These are phyloP conservation scores for Rotaria macrura DNA, from an alignment of 2,888 invertebrate species.

Conservation along the genomic window DNA sequence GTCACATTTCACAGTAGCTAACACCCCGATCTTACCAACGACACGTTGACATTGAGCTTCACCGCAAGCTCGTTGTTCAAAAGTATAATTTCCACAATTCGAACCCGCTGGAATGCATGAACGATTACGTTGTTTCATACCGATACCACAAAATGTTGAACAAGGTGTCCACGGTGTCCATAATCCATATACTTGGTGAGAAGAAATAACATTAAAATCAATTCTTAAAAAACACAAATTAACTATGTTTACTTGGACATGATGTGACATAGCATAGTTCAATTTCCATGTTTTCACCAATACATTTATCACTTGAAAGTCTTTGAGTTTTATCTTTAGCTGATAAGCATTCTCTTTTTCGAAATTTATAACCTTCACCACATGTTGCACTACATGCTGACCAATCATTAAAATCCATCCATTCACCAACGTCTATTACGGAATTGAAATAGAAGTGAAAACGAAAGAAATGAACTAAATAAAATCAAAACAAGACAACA, in stretches of 20 bases:
- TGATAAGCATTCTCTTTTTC: slow-evolving; percentile 19
- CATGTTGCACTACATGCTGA: slow-evolving; percentile 22
- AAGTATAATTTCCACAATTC: background rate
- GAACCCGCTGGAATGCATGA: background rate
- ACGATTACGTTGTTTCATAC: background rate
- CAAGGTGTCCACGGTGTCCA: background rate
- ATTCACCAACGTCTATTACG: background rate
- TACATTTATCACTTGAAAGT: background rate
- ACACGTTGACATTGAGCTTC: background rate
- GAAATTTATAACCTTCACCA: slow-evolving; percentile 17
- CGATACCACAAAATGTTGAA: background rate
- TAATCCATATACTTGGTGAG: background rate
- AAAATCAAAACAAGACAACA: background rate
- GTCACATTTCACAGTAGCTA: background rate
- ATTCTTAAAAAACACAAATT: background rate
- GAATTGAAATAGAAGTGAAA: no score
- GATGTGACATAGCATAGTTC: background rate
- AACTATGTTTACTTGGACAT: background rate
- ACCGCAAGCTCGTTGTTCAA: background rate
- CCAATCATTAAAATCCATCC: slow-evolving; percentile 7
- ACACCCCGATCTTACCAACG: background rate
- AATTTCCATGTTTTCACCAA: slow-evolving; percentile 6
- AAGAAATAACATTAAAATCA: background rate
- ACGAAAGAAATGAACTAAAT: no score
- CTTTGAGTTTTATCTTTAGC: background rate